These are phyloP conservation scores for Phaenicophaeus curvirostris DNA, from an alignment of 2,797 vertebrate genomes.

Conservation along the genomic window DNA sequence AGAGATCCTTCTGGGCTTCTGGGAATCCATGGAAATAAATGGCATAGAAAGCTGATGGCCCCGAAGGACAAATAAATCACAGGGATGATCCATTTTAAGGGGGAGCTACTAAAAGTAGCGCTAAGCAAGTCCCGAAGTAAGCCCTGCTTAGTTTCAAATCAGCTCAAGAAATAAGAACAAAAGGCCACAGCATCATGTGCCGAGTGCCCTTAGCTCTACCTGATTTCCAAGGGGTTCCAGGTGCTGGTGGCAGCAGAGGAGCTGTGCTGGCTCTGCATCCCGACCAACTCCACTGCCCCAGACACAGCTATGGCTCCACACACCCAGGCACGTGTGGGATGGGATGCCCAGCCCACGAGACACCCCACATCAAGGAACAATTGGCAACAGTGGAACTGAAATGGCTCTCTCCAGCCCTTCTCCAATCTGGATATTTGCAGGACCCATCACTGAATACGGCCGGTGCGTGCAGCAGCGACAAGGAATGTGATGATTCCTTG, in stretches of 20 bases:
- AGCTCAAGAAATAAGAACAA: slow-evolving; percentile 67
- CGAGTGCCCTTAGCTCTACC: not conserved
- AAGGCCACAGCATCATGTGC: not conserved
- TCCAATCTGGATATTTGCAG: too few relatives aligned
- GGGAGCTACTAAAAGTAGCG: slow-evolving; percentile 59
- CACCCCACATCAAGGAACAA: too few relatives aligned
- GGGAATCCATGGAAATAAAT: not conserved
- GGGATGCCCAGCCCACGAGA: too few relatives aligned
- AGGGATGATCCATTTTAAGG: slow-evolving; percentile 61
- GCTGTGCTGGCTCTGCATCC: not conserved
- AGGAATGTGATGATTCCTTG: not conserved
- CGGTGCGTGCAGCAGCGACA: not conserved
- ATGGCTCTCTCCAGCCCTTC: too few relatives aligned
- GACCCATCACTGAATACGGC: not conserved
- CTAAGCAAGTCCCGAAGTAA: slow-evolving; percentile 62
- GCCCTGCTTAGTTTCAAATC: slow-evolving; percentile 67
- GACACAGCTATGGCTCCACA: too few relatives aligned
- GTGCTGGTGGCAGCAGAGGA: not conserved
- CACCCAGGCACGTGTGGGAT: too few relatives aligned
- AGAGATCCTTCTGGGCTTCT: not conserved
- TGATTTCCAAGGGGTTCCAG: not conserved
- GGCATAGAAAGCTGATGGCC: not conserved
- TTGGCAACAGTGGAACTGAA: too few relatives aligned
- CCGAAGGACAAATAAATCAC: slow-evolving; percentile 40
- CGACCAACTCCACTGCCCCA: too few relatives aligned